Conservation (phyloP, 2,888 invertebrate genomes). For the Pyrgus malvae region DNA sequence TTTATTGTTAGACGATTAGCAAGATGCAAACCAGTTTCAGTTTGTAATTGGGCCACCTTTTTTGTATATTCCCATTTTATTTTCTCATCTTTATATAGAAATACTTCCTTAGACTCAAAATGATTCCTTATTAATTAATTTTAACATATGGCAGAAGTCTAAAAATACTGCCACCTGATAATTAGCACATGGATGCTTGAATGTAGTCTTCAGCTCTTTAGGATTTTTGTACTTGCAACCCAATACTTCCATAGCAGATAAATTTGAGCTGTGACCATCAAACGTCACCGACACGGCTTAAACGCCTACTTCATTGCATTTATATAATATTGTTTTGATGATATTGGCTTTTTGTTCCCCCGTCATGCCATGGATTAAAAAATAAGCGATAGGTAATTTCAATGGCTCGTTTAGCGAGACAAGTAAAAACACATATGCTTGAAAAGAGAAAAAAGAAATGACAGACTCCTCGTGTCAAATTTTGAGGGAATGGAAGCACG, state of each 20-base stretch:
- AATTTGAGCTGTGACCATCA: slow-evolving; percentile 28
- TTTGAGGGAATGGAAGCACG: too few relatives aligned
- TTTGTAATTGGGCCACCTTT: background rate
- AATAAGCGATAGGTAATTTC: too few relatives aligned
- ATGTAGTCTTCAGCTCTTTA: slow-evolving; percentile 31
- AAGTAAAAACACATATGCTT: too few relatives aligned
- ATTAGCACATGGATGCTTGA: slow-evolving; percentile 33
- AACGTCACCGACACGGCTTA: slow-evolving; percentile 35
- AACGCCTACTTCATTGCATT: slow-evolving; percentile 36
- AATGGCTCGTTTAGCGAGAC: too few relatives aligned
- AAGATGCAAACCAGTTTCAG: slow-evolving; percentile 19
- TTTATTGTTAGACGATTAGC: slow-evolving; percentile 30
- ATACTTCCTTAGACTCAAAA: slow-evolving; percentile 4
- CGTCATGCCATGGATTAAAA: too few relatives aligned
- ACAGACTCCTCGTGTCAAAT: too few relatives aligned
- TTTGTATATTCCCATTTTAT: background rate
- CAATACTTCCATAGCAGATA: slow-evolving; percentile 28
- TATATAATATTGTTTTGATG: background rate
- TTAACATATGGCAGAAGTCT: slow-evolving; percentile 31
- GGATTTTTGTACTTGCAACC: slow-evolving; percentile 34
- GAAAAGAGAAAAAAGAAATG: too few relatives aligned
- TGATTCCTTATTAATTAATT: slow-evolving; percentile 33
- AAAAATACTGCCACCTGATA: slow-evolving; percentile 33
- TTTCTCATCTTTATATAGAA: background rate
- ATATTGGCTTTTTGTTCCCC: too few relatives aligned